These are phyloP conservation scores for Lagenorhynchus albirostris DNA, from an alignment of 2,113 vertebrate species.

Conservation along the genomic window DNA sequence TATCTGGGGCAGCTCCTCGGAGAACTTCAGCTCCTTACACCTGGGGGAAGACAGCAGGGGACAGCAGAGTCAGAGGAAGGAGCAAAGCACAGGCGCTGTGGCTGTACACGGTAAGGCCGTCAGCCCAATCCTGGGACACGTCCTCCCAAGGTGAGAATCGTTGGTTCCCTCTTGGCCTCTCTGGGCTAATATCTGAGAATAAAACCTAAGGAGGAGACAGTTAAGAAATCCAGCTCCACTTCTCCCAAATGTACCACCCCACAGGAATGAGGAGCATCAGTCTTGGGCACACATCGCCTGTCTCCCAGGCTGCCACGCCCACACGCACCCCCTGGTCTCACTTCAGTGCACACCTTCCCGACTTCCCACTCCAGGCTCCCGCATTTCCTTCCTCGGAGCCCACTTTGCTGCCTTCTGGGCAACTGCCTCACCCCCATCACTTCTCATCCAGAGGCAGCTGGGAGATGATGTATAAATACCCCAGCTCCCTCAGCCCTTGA, in stretches of 20 bases:
- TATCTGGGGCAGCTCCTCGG: conserved; percentile 94
- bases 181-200: background rate
- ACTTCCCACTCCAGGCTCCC: fast-evolving
- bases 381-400: background rate
- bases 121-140: fast-evolving
- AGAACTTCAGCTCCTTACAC: conserved; percentile 92
- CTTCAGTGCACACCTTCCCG: background rate
- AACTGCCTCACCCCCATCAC: background rate
- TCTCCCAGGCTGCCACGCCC: no score
- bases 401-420: background rate
- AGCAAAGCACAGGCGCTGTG: fast-evolving
- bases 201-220: background rate
- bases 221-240: background rate
- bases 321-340: no score
- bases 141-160: fast-evolving
- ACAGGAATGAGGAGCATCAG: fast-evolving
- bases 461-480: background rate
- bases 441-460: background rate
- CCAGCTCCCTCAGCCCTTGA: background rate
- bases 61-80: background rate
- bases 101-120: fast-evolving
- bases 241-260: background rate
- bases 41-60: conserved; percentile 73
- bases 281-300: background rate
- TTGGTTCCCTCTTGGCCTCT: background rate